Base-by-base conservation (phyloP, 2,888 invertebrate genomes). In the Perdita meconis region DNA sequence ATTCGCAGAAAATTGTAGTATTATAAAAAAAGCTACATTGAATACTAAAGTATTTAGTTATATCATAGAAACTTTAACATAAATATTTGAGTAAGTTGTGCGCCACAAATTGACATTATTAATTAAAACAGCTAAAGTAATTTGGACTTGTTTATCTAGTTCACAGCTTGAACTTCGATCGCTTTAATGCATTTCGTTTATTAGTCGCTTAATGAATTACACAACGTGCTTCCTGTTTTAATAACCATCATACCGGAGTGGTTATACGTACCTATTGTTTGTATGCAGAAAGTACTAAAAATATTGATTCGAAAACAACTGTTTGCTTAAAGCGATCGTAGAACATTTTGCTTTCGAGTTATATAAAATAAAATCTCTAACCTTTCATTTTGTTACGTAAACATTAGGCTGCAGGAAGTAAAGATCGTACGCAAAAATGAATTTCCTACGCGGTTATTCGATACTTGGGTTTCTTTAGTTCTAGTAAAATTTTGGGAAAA, bases 361-460 rank as follows among this genome's bases (percentile, higher is more conserved):
- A 63, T 64, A 64, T 79, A 78, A 78, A 79, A 59, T 60, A 40
- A 72, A 78, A 67, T 78, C 59, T 70, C 63, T 72, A 78, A 78
- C 64, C 78, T 78, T 79, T 78, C 72, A 34, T 69, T 78, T 60
- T 24, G 34, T 78, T 79, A 78, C 24, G 51, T 64, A 79, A 79
- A n/a, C 22, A 12, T 8, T 12, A 30, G 12, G 44, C 16, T 8
- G 22, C 13, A 22, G 16, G 13, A n/a, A 53, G 44, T 24, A 36
- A 65, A 75, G 36, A 36, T 50, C 38, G 13, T 8, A n/a, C n/a
- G 22, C 22, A 19, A 19, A 13, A 24, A 38, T 19, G 10, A 40
- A 24, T 38, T 53, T 30, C 30, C 30, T 30, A 6, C 30, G 30
- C 30, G 30, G 2, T 6, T 30, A 30, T 30, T 30, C 30, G 6